Evolutionary conservation across 2,797 vertebrate genomes (phyloP), one percentile per base, ranked within the genome.

Genomic region (Delichon dasypus): DNA sequence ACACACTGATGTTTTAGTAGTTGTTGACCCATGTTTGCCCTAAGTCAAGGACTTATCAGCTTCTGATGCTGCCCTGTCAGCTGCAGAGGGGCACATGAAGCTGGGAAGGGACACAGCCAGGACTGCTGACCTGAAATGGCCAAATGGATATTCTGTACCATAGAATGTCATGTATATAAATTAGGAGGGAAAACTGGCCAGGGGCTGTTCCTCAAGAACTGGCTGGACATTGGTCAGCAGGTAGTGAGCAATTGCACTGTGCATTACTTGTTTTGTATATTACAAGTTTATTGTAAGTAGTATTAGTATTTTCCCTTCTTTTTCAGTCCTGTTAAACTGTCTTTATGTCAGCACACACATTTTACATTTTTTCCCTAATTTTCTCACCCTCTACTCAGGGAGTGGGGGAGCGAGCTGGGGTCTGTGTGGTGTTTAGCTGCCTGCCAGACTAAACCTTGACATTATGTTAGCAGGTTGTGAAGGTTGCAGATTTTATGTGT

Each of bases 381-480:
- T 7, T 65, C 25, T 51, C 10, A 12, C 36, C 2, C 1, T 64
- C 17, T n/a, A 27, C 17, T 51, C 0, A 0, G 18, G 29, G 38
- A 30, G 10, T 29, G 3, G 23, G 11, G 8, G 5, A 5, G 20
- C 53, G n/a, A 65, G 58, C 25, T 34, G 26, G 58, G 65, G n/a
- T 71, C 30, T 77, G 10, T 51, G 44, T 30, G 20, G 12, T 40
- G 30, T 22, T 64, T 5, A 47, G 26, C 50, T 84, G 61, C 79
- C 45, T 79, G 30, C 38, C 15, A 11, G 38, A 27, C 65, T 84
- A 74, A 84, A 68, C n/a, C 8, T 22, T 38, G 26, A 19, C 20
- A 6, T 73, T 29, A 7, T 23, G 17, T 71, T 67, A 47, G 38
- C 20, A 32, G 45, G 30, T 51, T 47, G 23, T 2, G 2, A 73